Evolutionary conservation across 2,888 invertebrate genomes (phyloP).

Genomic region (Drosophila mercatorum): DNA sequence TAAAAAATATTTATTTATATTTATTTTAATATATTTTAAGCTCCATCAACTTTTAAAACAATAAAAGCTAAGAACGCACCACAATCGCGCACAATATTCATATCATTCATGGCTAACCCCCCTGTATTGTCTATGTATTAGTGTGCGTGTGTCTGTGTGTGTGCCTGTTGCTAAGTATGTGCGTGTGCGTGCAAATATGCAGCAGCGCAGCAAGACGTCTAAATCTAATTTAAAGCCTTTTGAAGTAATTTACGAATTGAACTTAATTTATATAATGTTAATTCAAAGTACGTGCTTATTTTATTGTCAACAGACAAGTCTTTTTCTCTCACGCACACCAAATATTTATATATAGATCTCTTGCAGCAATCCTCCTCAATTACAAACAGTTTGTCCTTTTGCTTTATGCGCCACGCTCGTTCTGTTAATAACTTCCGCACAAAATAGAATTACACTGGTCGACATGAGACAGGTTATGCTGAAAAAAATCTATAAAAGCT

Average conservation of each 20-base stretch:
- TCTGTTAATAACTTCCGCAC: slow-evolving; percentile 75
- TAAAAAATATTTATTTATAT: too few species aligned
- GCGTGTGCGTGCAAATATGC: slow-evolving; percentile 72
- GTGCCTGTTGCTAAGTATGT: slow-evolving; percentile 17
- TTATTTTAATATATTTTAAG: neutral
- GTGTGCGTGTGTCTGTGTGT: neutral
- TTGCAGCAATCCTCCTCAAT: slow-evolving; percentile 2
- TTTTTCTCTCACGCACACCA: slow-evolving; percentile 13
- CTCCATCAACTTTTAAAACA: neutral
- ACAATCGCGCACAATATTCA: slow-evolving; percentile 30
- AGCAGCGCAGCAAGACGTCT: slow-evolving; percentile 26
- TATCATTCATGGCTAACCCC: slow-evolving; percentile 45
- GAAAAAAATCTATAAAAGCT: neutral
- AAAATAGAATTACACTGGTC: slow-evolving; percentile 66
- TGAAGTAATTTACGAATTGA: slow-evolving; percentile 40
- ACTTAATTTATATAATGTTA: slow-evolving; percentile 51
- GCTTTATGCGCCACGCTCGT: slow-evolving; percentile 39
- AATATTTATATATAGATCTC: slow-evolving; percentile 6
- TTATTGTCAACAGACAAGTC: slow-evolving; percentile 25
- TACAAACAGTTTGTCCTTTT: slow-evolving; percentile 38
- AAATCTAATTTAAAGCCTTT: slow-evolving; percentile 47
- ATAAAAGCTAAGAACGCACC: neutral
- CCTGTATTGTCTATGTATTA: neutral
- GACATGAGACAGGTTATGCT: slow-evolving; percentile 9
- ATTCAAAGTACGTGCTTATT: slow-evolving; percentile 58